Base-by-base conservation (phyloP, 2,113 vertebrate genomes). In the Nestor notabilis region DNA sequence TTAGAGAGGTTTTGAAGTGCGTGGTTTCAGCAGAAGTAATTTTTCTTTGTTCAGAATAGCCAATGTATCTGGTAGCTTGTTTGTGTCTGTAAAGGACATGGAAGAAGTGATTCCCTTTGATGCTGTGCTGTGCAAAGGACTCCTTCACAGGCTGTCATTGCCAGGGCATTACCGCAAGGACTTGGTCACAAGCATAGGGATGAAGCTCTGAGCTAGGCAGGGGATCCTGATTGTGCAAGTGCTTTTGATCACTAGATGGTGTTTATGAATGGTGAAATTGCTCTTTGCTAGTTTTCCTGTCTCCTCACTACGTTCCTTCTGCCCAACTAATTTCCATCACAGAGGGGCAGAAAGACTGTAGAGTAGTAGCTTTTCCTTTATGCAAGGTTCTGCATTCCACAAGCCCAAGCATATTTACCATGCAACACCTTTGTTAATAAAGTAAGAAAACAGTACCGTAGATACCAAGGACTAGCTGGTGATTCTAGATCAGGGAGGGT, bases 401-500 rank as follows among this genome's bases (percentile, higher is more conserved):
- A 33, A 58, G 29, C n/a, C 23, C 5, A 0, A 44, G n/a, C 0
- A 0, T 52, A 75, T 31, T 83, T 74, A 64, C 65, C 20, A 21
- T 9, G 56, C 71, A 64, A 69, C 37, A 41, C 41, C 9, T 83
- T 46, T 89, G 64, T 55, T 66, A 89, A 55, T 25, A 24, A 28
- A 33, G 56, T 58, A 35, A 65, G 50, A 63, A 64, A 91, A 76
- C 2, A 65, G 47, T 29, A 27, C 11, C 0, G 1, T 13, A 53
- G 80, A 25, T 80, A n/a, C 55, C 55, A 47, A 89, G 39, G 68
- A 50, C 29, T 19, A 29, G 29, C 18, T 3, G 1, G 29, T 13
- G n/a, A 52, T 52, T 70, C 29, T 44, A 46, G n/a, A 47, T 12
- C 39, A 83, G 39, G 7, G 43, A 81, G 44, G 13, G 44, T 29